Evolutionary conservation across 2,888 invertebrate genomes (phyloP).

Genomic region (Nematopogon swammerdamellus): DNA sequence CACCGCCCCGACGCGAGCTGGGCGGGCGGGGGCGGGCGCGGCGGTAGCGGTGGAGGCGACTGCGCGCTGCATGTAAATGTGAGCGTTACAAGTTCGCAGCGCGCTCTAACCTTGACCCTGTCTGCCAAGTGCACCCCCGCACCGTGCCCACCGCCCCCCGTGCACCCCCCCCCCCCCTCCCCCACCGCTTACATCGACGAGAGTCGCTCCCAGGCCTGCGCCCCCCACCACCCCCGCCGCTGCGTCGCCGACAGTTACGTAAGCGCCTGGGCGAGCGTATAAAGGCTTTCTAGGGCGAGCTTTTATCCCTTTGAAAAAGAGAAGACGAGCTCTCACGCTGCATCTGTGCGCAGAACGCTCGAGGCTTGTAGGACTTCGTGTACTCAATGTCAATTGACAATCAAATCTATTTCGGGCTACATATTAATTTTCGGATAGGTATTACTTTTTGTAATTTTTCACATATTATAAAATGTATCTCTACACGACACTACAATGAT

Average conservation of each 20-base stretch:
- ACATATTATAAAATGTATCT: no score
- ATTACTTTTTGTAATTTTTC: no score
- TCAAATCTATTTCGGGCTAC: no score
- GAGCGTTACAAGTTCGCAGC: neutral
- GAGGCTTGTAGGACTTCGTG: no score
- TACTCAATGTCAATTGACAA: no score
- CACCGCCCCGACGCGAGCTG: no score
- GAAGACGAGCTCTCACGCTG: no score
- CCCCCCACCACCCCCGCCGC: constrained; percentile 8
- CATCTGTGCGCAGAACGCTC: no score
- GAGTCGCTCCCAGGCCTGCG: constrained; percentile 15
- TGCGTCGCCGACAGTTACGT: constrained; percentile 6
- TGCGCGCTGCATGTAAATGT: neutral
- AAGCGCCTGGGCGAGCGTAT: constrained; percentile 8
- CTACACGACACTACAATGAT: no score
- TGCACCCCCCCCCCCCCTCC: constrained; percentile 7
- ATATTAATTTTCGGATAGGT: no score
- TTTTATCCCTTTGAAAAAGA: no score
- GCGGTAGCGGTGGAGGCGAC: neutral
- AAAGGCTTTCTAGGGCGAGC: no score
- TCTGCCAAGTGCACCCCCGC: constrained; percentile 4
- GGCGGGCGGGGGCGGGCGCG: neutral
- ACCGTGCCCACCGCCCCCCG: constrained; percentile 12
- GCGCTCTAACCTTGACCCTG: neutral
- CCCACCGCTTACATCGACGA: constrained; percentile 8